Conservation (phyloP, 2,888 invertebrate genomes). For the Leucoma salicis region DNA sequence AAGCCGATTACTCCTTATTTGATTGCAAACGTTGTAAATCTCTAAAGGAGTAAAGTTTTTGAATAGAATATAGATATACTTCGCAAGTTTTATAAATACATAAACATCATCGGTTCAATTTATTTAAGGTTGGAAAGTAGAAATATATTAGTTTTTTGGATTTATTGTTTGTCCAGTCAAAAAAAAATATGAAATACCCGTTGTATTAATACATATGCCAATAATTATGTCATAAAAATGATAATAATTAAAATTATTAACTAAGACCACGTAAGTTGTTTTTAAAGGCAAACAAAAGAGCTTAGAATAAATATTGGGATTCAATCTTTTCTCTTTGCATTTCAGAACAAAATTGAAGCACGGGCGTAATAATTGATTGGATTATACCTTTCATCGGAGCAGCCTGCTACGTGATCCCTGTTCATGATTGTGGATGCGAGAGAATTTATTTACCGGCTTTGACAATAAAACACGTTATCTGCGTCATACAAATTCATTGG, state of each 20-base stretch:
- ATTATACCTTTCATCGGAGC: slow-evolving; percentile 67
- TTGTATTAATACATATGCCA: too few species aligned
- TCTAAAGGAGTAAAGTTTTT: slow-evolving; percentile 24
- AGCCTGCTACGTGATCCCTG: slow-evolving; percentile 62
- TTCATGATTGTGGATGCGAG: slow-evolving; percentile 63
- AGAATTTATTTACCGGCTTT: slow-evolving; percentile 67
- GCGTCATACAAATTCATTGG: slow-evolving; percentile 61
- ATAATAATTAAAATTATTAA: too few species aligned
- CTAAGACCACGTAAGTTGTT: too few species aligned
- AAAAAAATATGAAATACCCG: too few species aligned
- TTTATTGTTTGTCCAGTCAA: too few species aligned
- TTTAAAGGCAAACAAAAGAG: neutral
- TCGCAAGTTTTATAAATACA: too few species aligned
- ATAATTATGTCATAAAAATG: too few species aligned
- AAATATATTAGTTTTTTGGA: too few species aligned
- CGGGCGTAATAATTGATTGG: slow-evolving; percentile 74
- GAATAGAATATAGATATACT: slow-evolving; percentile 29
- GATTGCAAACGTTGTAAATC: slow-evolving; percentile 31
- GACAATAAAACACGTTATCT: slow-evolving; percentile 67
- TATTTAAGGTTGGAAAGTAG: too few species aligned
- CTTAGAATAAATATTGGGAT: slow-evolving; percentile 29
- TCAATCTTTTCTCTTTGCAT: slow-evolving; percentile 61
- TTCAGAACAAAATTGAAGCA: slow-evolving; percentile 58
- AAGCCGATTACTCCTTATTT: slow-evolving; percentile 51
- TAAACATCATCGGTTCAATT: too few species aligned